phyloP scores from a whole-genome alignment of 2,888 invertebrate genomes.

The Drosophila affinis region DNA sequence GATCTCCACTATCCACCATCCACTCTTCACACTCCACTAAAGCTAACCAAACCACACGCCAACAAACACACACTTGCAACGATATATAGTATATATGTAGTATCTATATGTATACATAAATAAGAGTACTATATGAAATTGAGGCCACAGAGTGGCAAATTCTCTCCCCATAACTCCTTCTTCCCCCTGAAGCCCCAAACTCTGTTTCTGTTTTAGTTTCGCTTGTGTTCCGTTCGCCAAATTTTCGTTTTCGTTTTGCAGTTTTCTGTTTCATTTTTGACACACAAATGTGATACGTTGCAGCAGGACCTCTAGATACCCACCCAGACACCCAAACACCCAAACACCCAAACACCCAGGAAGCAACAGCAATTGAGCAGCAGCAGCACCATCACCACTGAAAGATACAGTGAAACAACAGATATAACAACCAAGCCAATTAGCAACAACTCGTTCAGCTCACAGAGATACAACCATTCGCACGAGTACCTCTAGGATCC shows the following conservation, averaged over 20 bases:
- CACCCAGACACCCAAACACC: background rate
- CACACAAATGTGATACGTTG: constrained; percentile 35
- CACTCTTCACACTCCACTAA: background rate
- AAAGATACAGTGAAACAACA: too few relatives aligned
- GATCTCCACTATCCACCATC: constrained; percentile 19
- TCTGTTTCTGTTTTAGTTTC: constrained; percentile 12
- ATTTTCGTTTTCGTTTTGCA: constrained; percentile 39
- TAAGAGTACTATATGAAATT: constrained; percentile 2
- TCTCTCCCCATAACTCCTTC: background rate
- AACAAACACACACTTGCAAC: constrained; percentile 5
- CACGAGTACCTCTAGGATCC: too few relatives aligned
- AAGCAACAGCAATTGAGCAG: background rate
- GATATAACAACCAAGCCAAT: too few relatives aligned
- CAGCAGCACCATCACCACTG: background rate
- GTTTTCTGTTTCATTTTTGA: constrained; percentile 25
- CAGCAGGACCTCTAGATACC: background rate
- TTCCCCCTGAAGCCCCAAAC: background rate
- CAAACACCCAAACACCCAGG: too few relatives aligned
- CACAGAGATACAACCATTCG: too few relatives aligned
- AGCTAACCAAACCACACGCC: constrained; percentile 10
- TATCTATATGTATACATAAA: background rate
- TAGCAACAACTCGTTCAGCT: too few relatives aligned
- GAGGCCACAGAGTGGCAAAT: constrained; percentile 12
- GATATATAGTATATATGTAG: background rate
- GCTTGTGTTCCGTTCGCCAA: constrained; percentile 40